These are phyloP conservation scores for Stichopus chloronotus DNA, from an alignment of 35 echinoderm and acorn worm genomes.

Conservation along the genomic window DNA sequence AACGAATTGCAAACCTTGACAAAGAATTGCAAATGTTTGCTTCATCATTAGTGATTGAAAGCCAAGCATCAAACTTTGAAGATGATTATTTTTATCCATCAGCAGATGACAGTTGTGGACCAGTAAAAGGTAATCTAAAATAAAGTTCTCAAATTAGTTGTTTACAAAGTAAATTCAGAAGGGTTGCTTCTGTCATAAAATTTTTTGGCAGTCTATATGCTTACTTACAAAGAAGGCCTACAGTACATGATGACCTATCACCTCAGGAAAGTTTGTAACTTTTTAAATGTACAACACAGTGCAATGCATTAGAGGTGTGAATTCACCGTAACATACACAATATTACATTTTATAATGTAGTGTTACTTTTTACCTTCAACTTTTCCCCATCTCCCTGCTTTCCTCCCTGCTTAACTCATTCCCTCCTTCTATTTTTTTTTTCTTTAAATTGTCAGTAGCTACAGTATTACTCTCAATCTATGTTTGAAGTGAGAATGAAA, in stretches of 20 bases:
- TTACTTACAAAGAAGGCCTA: neutral
- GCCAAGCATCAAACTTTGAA: conserved; percentile 69
- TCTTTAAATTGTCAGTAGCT: no score
- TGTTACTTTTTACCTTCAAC: no score
- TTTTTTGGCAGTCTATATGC: neutral
- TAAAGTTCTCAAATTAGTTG: neutral
- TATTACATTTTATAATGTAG: no score
- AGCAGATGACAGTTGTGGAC: conserved; percentile 49
- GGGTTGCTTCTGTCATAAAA: neutral
- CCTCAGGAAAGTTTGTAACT: no score
- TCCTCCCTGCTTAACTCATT: no score
- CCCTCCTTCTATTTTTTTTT: no score
- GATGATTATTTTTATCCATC: conserved; percentile 73
- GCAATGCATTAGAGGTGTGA: no score
- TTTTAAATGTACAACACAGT: no score
- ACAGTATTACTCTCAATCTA: no score
- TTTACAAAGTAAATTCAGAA: neutral
- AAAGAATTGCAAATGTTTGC: conserved; percentile 76
- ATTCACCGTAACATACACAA: no score
- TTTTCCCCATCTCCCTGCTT: no score
- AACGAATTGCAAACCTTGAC: conserved; percentile 83
- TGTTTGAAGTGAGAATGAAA: no score
- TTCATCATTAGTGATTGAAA: conserved; percentile 81
- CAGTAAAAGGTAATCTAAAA: conserved; percentile 58
- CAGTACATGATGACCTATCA: neutral